These are phyloP conservation scores for Phthorimaea operculella DNA, from an alignment of 1,140 invertebrate species.

Conservation along the genomic window DNA sequence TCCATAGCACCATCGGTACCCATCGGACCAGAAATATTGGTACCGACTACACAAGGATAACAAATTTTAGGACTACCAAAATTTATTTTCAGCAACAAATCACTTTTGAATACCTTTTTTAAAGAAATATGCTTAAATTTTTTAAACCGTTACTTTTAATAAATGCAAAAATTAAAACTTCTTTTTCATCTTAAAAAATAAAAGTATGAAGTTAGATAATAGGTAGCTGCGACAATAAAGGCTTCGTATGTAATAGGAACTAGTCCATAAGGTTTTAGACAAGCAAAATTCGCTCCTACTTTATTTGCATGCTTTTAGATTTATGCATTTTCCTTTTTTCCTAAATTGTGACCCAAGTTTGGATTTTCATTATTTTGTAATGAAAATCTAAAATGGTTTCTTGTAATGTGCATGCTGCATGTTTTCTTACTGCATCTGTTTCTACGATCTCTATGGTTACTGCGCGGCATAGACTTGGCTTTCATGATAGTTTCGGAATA, in stretches of 20 bases:
- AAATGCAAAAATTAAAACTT: neutral
- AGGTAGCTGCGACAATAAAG: slow-evolving; percentile 5
- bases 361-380: slow-evolving; percentile 28
- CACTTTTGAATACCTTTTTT: no score
- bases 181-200: neutral
- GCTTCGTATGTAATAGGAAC: slow-evolving; percentile 1
- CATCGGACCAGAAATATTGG: no score
- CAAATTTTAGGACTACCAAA: no score
- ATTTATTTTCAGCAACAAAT: no score
- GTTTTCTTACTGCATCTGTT: slow-evolving; percentile 59
- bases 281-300: slow-evolving; percentile 54
- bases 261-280: neutral
- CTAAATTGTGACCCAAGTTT: slow-evolving; percentile 22
- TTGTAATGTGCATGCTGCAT: slow-evolving; percentile 57
- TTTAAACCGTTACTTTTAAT: no score
- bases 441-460: slow-evolving; percentile 69
- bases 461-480: slow-evolving; percentile 66
- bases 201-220: slow-evolving; percentile 6
- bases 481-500: slow-evolving; percentile 52
- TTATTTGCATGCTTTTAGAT: slow-evolving; percentile 55
- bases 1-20: slow-evolving; percentile 12
- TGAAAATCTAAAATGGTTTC: slow-evolving; percentile 32
- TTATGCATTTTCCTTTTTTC: slow-evolving; percentile 43
- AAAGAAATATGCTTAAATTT: no score
- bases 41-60: no score